phyloP scores from a whole-genome alignment of 1,140 invertebrate species.

The Atta colombica region DNA sequence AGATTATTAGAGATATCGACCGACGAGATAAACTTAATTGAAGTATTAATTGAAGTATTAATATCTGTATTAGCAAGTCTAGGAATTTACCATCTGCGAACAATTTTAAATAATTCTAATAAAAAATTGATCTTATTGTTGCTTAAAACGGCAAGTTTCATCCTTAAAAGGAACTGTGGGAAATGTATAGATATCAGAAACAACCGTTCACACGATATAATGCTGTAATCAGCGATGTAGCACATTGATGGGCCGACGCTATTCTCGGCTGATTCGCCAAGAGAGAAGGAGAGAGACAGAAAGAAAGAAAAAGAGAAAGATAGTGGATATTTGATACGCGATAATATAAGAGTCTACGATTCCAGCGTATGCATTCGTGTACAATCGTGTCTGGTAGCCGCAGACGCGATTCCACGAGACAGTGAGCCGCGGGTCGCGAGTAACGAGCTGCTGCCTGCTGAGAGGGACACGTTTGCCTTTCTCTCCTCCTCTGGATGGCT shows the following conservation, averaged over 20 bases:
- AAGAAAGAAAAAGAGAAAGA: not conserved
- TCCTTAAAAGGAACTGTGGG: slow-evolving; percentile 3
- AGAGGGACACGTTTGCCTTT: slow-evolving; percentile 47
- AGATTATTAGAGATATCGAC: not conserved
- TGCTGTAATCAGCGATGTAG: slow-evolving; percentile 34
- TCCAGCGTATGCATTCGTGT: slow-evolving; percentile 14
- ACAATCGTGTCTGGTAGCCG: slow-evolving; percentile 61
- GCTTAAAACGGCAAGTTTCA: not conserved
- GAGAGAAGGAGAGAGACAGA: not conserved
- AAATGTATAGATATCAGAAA: slow-evolving; percentile 26
- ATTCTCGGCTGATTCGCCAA: not conserved
- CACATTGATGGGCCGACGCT: slow-evolving; percentile 32
- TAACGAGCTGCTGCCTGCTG: slow-evolving; percentile 71
- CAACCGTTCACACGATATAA: slow-evolving; percentile 14
- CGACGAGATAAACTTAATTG: slow-evolving; percentile 2
- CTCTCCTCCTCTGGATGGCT: slow-evolving; percentile 29
- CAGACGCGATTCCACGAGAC: slow-evolving; percentile 66
- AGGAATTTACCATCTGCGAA: slow-evolving; percentile 1
- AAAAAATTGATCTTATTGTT: slow-evolving; percentile 22
- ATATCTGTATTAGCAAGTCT: not conserved
- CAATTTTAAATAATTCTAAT: slow-evolving; percentile 26
- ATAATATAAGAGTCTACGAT: slow-evolving; percentile 46
- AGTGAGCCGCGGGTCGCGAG: slow-evolving; percentile 52
- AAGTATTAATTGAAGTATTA: too few relatives aligned
- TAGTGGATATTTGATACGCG: slow-evolving; percentile 33